Percentiles rank a stretch among this genome's conserved stretches.
These are phyloP conservation scores for Rhynchomys soricoides DNA, from an alignment of 2,113 vertebrate genomes.

Conservation along the genomic window DNA sequence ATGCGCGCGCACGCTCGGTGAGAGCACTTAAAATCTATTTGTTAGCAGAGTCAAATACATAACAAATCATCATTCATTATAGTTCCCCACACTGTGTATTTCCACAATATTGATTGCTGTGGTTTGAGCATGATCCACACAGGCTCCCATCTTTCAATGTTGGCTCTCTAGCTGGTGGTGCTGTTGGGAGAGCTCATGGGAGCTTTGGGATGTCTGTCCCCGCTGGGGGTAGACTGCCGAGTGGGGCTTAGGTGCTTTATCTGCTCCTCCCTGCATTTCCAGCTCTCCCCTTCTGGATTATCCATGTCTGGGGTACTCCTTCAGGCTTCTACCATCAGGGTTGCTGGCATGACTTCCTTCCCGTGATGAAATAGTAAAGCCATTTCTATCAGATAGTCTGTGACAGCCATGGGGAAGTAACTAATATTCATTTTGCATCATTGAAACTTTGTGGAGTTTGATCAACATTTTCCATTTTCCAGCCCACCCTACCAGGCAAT, in stretches of 20 bases:
- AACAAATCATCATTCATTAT: background rate
- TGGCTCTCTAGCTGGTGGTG: background rate
- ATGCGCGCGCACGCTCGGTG: background rate
- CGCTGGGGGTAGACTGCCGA: background rate
- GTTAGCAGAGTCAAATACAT: background rate
- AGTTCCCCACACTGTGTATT: background rate
- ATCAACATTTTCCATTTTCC: background rate
- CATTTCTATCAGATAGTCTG: background rate
- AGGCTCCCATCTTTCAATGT: background rate
- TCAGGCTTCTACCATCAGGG: background rate
- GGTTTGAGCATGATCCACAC: background rate
- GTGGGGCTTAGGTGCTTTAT: no score
- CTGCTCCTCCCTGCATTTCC: no score
- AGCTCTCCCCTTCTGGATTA: background rate
- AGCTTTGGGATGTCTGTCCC: background rate
- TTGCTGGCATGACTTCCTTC: background rate
- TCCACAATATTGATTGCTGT: background rate
- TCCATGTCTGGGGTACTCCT: background rate
- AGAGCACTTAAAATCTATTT: background rate
- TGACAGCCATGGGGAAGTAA: background rate
- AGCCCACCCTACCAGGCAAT: background rate
- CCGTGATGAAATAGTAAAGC: background rate
- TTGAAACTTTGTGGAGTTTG: background rate
- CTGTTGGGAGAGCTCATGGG: background rate
- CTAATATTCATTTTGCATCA: background rate